Evolutionary conservation across 2,797 vertebrate genomes (phyloP), one percentile per base, ranked within the genome.

Genomic region (Merluccius polli): DNA sequence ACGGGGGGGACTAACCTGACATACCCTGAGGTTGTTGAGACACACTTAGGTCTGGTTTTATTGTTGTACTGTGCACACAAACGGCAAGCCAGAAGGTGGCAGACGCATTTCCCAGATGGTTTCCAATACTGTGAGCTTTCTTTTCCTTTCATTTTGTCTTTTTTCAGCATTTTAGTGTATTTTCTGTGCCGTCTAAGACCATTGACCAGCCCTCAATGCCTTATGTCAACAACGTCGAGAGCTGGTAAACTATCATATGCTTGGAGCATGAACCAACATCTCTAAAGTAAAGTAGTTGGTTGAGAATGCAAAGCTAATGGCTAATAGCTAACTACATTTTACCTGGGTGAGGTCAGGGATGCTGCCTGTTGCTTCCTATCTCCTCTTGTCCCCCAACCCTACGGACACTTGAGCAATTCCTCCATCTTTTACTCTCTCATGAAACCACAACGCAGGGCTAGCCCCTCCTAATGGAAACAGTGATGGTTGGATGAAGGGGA

Each of bases 11-110:
- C 38, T 41, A 15, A 72, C 71, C 77, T 77, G 41, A 36, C 52
- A 29, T 24, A 18, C 13, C 8, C 33, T 74, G 83, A 84, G 86
- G 85, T 87, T 84, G 85, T 73, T 67, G 88, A 84, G 78, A 89
- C 77, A 63, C 63, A 38, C 78, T 80, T 0, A 1, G 38, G 75
- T 72, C 69, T 78, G 84, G 79, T 90, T 48, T 91, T 89, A 73
- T 82, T 80, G 81, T 85, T 65, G 78, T 15, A 35, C 80, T 88
- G 13, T 15, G 63, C 89, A 79, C 68, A 77, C 69, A 79, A 70
- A 38, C 73, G 82, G 75, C 76, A 73, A 85, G 71, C 78, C 77
- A 79, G 85, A 75, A 83, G 84, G 81, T 83, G 85, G 76, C 74
- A 84, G 1, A 71, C 78, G 72, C 65, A 78, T 21, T n/a, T 85